Evolutionary conservation across 1,140 invertebrate genomes (phyloP).

Genomic region (Apis florea): DNA sequence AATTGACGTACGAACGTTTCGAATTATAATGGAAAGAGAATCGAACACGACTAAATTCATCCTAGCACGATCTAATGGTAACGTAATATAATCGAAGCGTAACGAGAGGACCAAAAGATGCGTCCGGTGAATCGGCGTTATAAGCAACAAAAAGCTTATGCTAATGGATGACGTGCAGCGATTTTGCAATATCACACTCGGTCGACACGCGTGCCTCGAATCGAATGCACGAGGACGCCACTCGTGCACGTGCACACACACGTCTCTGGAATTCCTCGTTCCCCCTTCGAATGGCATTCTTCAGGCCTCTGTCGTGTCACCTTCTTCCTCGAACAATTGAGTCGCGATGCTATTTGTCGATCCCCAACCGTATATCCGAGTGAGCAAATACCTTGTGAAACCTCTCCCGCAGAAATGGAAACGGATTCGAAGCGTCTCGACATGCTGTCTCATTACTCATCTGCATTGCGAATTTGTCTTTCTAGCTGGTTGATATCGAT

Average conservation of each 20-base stretch:
- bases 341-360: conserved; percentile 37
- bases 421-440: not conserved
- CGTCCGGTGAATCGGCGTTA: conserved; percentile 20
- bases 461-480: not conserved
- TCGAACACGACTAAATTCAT: not conserved
- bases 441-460: not conserved
- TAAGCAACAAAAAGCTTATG: conserved; percentile 36
- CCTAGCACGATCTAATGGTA: not conserved
- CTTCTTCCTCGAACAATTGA: conserved; percentile 35
- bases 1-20: too few species aligned
- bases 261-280: conserved; percentile 23
- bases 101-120: not conserved
- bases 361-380: not conserved
- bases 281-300: conserved; percentile 26
- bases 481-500: not conserved
- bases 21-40: too few species aligned
- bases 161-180: conserved; percentile 36
- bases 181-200: conserved; percentile 29
- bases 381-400: conserved; percentile 17
- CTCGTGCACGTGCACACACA: conserved; percentile 12
- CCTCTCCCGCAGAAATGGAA: not conserved
- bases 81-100: not conserved
- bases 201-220: conserved; percentile 33
- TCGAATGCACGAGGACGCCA: conserved; percentile 24
- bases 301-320: conserved; percentile 17